Evolutionary conservation across 2,113 vertebrate genomes (phyloP), one percentile per base, ranked within the genome.

Genomic region (Odontophorus gujanensis): DNA sequence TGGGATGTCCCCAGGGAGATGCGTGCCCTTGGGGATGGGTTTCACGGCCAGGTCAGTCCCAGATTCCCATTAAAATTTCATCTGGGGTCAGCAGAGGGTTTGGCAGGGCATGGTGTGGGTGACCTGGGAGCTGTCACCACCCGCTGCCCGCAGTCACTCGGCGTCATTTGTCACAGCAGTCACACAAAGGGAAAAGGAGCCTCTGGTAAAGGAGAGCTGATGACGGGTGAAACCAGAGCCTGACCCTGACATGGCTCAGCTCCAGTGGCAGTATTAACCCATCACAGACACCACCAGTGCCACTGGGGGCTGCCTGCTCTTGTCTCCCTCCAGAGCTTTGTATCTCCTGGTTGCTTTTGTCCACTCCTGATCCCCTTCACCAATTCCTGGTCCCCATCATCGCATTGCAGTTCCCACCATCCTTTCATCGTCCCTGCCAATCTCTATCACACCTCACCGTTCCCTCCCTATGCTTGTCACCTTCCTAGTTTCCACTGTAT

Each of bases 61-160:
- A 0, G 85, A 83, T 77, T 58, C 74, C 81, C 68, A 94, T 94
- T 89, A 97, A 97, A 96, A 59, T 95, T 97, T 96, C 95, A 97
- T 96, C 63, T 30, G 51, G 36, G 55, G 84, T 93, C 89, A 89
- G 17, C 2, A 1, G 58, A 76, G 71, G 63, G 81, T 91, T 94
- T 83, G 86, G 81, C 74, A 59, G 48, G 63, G 71, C 61, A 76
- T 53, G 40, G 68, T 22, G n/a, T 0, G 0, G 47, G 59, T 86
- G 78, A 73, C 1, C 16, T 68, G 53, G 59, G 81, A 77, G 21
- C 88, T 90, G 94, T 97, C 92, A 71, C 79, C 65, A 22, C 26
- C 72, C 11, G 25, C 68, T 42, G 32, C 69, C 57, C 7, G 30
- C 74, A 55, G 68, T 59, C 19, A 43, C 20, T 25, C 16, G 34